Evolutionary conservation across 2,888 invertebrate species (phyloP), one percentile per base, ranked within the genome.

Genomic region (Oscheius onirici): DNA sequence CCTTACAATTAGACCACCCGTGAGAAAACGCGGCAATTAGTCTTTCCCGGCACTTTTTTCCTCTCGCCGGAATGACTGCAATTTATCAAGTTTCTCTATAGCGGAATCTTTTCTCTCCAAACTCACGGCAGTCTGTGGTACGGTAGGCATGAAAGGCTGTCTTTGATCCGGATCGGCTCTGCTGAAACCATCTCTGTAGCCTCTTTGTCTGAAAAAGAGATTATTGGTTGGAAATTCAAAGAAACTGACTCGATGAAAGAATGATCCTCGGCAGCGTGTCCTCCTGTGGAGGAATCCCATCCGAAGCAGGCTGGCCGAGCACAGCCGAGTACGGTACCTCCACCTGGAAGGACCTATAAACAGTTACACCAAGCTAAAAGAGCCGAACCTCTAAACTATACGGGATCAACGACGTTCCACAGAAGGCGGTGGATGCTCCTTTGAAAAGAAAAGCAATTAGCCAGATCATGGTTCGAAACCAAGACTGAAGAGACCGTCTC

Each of bases 291-390:
- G 13, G 28, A n/a, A n/a, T 63, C 49, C 49, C 63, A 63, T 10
- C 63, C 63, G 63, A 63, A 63, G 46, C 63, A 46, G 11, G 49
- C 34, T 15, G 67, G 57, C n/a, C 67, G 22, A 24, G 67, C 67
- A 43, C 67, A 68, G n/a, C 67, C 67, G 1, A 68, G 43, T 8
- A 68, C 46, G 3, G 67, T 54, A 20, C 17, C 44, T n/a, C 67
- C 67, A 13, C 40, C 67, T 24, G 67, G 67, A 15, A 68, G 20
- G 3, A 68, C 57, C 67, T 68, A 13, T 11, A 15, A 46, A 46
- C 3, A 41, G 58, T 58, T 34, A 34, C 34, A 41, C 41, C 8
- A 20, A 20, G 17, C 13, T 3, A 11, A 41, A 13, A n/a, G 6
- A 28, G 26, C 2, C 15, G 11, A 13, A 66, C 66, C 52, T 66